phyloP scores from a whole-genome alignment of 2,113 vertebrate genomes.

The Corythornis vintsioides region DNA sequence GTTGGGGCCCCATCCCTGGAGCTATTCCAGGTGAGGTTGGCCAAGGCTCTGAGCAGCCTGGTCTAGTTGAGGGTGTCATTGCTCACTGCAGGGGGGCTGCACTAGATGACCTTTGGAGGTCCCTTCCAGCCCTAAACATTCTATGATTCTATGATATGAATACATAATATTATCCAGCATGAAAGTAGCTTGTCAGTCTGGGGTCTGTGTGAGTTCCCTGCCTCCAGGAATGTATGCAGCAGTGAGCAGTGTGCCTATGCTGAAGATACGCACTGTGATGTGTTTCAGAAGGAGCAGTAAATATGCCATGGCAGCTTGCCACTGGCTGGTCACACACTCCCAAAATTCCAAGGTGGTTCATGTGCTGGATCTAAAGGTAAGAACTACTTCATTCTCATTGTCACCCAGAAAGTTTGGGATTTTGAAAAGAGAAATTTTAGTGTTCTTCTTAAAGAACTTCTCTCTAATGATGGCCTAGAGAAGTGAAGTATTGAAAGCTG shows the following conservation, averaged over 20 bases:
- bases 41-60: no score
- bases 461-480: neutral
- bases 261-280: neutral
- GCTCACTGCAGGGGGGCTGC: no score
- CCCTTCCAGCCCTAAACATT: no score
- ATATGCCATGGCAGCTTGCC: neutral
- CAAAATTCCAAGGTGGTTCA: neutral
- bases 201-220: neutral
- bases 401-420: neutral
- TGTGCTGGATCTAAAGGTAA: neutral
- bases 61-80: no score
- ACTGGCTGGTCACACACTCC: neutral
- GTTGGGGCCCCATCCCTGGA: no score
- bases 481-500: slow-evolving; percentile 16
- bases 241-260: neutral
- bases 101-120: no score
- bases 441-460: neutral
- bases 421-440: neutral
- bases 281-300: neutral
- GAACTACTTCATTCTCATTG: neutral
- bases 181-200: neutral
- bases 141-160: neutral
- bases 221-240: neutral
- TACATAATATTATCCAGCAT: neutral
- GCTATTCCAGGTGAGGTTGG: no score